phyloP scores from a whole-genome alignment of 1,140 invertebrate genomes.

The Drosophila novamexicana region DNA sequence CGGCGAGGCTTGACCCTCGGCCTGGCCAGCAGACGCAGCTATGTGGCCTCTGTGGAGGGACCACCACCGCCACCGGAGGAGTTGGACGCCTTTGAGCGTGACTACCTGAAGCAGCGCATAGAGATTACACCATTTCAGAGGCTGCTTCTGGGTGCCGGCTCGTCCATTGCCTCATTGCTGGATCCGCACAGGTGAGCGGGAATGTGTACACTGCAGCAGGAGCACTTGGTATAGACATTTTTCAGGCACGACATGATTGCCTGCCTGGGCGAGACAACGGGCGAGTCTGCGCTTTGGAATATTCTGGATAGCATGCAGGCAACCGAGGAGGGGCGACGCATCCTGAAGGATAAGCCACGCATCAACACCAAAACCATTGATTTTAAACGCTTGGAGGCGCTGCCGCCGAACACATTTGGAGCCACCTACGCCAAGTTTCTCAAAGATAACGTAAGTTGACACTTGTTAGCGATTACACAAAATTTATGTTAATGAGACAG shows the following conservation, averaged over 20 bases:
- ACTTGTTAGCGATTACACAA: background rate
- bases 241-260: constrained; percentile 95
- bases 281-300: constrained; percentile 88
- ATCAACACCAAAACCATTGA: constrained; percentile 94
- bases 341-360: constrained; percentile 92
- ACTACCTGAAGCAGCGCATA: constrained; percentile 87
- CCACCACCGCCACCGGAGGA: constrained; percentile 17
- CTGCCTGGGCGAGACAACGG: constrained; percentile 95
- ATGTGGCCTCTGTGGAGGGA: constrained; percentile 12
- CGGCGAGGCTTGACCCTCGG: constrained; percentile 10
- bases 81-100: constrained; percentile 65
- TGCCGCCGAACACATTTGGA: constrained; percentile 93
- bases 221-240: background rate
- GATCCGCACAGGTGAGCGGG: constrained; percentile 87
- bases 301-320: constrained; percentile 87
- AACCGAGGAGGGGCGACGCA: constrained; percentile 89
- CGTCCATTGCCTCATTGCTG: constrained; percentile 89
- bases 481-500: too few relatives aligned
- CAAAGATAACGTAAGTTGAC: constrained; percentile 88
- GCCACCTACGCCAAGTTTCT: constrained; percentile 94
- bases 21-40: constrained; percentile 15
- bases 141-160: constrained; percentile 90
- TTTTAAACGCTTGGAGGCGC: constrained; percentile 88
- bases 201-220: background rate
- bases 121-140: constrained; percentile 90